Evolutionary conservation across 2,797 vertebrate species (phyloP).

Genomic region (Acanthis flammea): DNA sequence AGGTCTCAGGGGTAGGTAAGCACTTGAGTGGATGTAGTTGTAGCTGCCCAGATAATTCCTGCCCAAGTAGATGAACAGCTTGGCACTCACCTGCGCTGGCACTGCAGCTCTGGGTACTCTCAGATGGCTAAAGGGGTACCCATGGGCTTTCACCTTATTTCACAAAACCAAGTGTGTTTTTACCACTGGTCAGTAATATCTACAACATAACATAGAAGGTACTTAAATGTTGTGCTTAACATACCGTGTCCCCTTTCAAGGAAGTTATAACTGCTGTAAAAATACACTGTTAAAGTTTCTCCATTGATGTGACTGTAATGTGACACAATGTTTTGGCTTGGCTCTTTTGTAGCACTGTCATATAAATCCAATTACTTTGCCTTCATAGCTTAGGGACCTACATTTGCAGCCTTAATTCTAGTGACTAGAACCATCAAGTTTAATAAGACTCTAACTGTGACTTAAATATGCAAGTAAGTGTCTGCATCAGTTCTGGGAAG

Average conservation of each 20-base stretch:
- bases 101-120: background rate
- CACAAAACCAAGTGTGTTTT: background rate
- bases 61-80: background rate
- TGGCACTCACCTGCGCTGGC: background rate
- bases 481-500: background rate
- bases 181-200: background rate
- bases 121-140: background rate
- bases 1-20: background rate
- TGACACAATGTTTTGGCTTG: background rate
- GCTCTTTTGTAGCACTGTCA: background rate
- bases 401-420: background rate
- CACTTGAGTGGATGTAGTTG: background rate
- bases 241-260: background rate
- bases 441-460: background rate
- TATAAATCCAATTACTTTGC: background rate
- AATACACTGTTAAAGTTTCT: background rate
- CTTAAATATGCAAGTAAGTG: background rate
- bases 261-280: background rate
- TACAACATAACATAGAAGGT: background rate
- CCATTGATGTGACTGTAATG: background rate
- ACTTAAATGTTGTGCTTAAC: background rate
- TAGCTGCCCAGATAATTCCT: background rate
- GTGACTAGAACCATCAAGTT: background rate
- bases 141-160: background rate
- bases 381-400: background rate